These are phyloP conservation scores for Leptestheria dahalacensis DNA, from an alignment of 1,140 invertebrate genomes.

Conservation along the genomic window DNA sequence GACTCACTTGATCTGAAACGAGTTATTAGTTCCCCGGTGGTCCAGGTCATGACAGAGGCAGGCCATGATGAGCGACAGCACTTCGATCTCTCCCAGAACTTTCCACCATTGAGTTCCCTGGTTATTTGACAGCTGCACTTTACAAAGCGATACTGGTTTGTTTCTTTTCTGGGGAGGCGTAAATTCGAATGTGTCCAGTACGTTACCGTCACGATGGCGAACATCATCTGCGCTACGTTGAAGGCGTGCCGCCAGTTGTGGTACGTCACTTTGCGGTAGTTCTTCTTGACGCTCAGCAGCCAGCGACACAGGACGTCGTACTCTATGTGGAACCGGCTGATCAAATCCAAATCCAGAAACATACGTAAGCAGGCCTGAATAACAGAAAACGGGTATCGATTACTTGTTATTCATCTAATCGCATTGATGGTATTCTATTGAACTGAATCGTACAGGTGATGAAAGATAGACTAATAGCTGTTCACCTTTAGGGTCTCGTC, in stretches of 20 bases:
- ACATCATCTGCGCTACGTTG: conserved; percentile 94
- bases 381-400: too few species aligned
- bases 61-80: conserved; percentile 81
- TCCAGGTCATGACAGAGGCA: conserved; percentile 94
- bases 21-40: conserved; percentile 91
- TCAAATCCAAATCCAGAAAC: conserved; percentile 80
- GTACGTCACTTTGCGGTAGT: conserved; percentile 89
- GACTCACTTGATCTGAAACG: conserved; percentile 92
- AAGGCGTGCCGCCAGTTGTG: conserved; percentile 95
- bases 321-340: conserved; percentile 78
- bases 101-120: conserved; percentile 84
- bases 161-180: too few species aligned
- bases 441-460: too few species aligned
- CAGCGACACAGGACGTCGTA: conserved; percentile 76
- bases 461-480: too few species aligned
- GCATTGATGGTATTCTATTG: too few species aligned
- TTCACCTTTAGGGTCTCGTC: conserved; percentile 62
- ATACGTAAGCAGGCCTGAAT: conserved; percentile 69
- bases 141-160: too few species aligned
- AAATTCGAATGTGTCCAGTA: too few species aligned
- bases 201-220: conserved; percentile 71
- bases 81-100: conserved; percentile 79
- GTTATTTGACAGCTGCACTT: neutral
- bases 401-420: too few species aligned
- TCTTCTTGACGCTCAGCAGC: conserved; percentile 89